phyloP scores from a whole-genome alignment of 1,140 invertebrate species.

The Stegodyphus dumicola region DNA sequence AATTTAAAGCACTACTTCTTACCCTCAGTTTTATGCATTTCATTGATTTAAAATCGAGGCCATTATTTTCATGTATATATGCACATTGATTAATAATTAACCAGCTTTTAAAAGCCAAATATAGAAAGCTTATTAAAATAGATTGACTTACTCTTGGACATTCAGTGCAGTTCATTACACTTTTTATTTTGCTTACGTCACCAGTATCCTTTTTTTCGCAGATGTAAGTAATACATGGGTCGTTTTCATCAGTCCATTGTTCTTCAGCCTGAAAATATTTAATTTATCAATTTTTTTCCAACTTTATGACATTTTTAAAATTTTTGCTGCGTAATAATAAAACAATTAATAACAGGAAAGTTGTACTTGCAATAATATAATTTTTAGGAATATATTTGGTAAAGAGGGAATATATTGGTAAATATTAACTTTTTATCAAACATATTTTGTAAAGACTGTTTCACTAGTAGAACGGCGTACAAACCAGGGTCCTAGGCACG shows the following conservation, averaged over 20 bases:
- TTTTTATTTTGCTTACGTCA: conserved; percentile 68
- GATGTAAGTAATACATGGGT: conserved; percentile 73
- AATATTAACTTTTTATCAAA: too few species aligned
- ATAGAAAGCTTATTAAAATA: neutral
- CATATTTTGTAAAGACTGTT: too few species aligned
- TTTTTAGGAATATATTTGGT: too few species aligned
- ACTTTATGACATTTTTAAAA: neutral
- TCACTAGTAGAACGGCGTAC: too few species aligned
- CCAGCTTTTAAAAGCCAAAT: neutral
- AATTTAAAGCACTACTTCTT: neutral
- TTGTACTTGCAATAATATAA: too few species aligned
- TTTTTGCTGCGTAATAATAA: too few species aligned
- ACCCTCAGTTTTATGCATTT: neutral
- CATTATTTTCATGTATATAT: neutral
- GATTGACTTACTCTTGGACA: conserved; percentile 57
- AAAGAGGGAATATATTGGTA: too few species aligned
- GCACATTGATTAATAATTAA: neutral
- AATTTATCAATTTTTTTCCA: neutral
- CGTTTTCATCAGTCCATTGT: conserved; percentile 71
- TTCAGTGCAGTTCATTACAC: conserved; percentile 56
- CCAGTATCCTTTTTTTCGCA: conserved; percentile 72
- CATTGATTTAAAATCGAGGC: neutral
- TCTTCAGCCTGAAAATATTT: conserved; percentile 70
- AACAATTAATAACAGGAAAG: too few species aligned
- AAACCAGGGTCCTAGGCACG: too few species aligned